Evolutionary conservation across 2,113 vertebrate species (phyloP).

Genomic region (Sciurus niger): DNA sequence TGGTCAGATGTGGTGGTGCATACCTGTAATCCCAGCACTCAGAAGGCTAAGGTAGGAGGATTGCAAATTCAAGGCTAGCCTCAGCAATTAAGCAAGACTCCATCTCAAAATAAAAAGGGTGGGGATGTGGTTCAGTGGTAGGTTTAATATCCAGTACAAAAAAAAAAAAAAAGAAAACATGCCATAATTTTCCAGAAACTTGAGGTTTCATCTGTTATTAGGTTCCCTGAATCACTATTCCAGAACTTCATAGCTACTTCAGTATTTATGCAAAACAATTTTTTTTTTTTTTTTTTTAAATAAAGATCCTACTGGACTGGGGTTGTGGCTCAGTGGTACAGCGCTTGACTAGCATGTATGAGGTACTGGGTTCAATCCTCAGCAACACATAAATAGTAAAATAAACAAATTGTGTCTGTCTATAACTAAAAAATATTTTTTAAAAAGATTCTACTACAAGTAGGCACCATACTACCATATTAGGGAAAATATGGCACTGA

Average conservation of each 20-base stretch:
- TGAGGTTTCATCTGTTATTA: conserved; percentile 5
- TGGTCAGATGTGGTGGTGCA: neutral
- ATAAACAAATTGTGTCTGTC: too few relatives aligned
- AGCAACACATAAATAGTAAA: too few relatives aligned
- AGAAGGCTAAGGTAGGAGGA: too few relatives aligned
- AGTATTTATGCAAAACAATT: neutral
- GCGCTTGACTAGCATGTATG: too few relatives aligned
- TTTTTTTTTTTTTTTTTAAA: neutral
- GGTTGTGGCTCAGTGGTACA: too few relatives aligned
- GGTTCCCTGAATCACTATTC: neutral
- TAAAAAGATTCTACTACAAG: neutral
- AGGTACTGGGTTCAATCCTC: too few relatives aligned
- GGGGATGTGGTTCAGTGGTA: too few relatives aligned
- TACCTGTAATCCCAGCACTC: neutral
- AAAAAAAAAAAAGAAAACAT: too few relatives aligned
- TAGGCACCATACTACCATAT: neutral
- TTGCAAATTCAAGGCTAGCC: neutral
- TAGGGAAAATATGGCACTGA: neutral
- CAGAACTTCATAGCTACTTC: conserved; percentile 13
- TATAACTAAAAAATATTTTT: too few relatives aligned
- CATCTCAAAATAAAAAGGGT: too few relatives aligned
- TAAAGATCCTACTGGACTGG: neutral
- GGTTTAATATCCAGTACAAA: too few relatives aligned
- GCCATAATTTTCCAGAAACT: neutral
- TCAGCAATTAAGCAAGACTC: too few relatives aligned